A percentile compares a stretch with the other conserved stretches of the same genome.
Conservation (phyloP, 2,113 vertebrate genomes). For the Siniperca knerii region DNA sequence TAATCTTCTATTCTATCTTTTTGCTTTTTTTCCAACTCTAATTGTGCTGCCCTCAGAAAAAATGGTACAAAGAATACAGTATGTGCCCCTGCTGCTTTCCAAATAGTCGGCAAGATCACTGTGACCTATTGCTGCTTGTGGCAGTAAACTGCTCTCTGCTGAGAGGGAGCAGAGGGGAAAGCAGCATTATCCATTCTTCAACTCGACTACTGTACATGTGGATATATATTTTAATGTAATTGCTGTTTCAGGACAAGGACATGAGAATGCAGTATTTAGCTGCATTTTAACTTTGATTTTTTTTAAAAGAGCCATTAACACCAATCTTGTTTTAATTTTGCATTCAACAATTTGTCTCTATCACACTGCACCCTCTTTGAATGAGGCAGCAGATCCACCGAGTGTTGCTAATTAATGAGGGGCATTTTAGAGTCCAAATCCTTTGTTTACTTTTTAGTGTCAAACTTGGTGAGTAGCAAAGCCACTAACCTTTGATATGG, state of each 20-base stretch:
- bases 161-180: neutral
- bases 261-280: neutral
- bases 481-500: constrained; percentile 68
- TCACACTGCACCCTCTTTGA: neutral
- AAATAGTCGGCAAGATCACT: constrained; percentile 17
- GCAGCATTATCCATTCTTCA: constrained; percentile 20
- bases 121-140: constrained; percentile 54
- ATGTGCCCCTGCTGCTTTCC: constrained; percentile 24
- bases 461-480: constrained; percentile 51
- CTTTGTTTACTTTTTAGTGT: constrained; percentile 65
- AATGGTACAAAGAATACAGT: constrained; percentile 25
- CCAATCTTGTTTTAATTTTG: constrained; percentile 29
- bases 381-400: constrained; percentile 13
- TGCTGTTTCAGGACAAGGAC: neutral
- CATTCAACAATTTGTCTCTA: constrained; percentile 14
- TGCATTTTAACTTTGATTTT: neutral
- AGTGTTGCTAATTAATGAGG: constrained; percentile 59
- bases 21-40: constrained; percentile 6
- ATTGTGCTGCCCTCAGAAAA: constrained; percentile 39
- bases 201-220: neutral
- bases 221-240: neutral
- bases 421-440: constrained; percentile 56
- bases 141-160: constrained; percentile 30
- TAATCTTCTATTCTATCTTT: neutral
- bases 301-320: neutral